Conservation (phyloP, 2,888 invertebrate genomes). For the Clunio marinus region DNA sequence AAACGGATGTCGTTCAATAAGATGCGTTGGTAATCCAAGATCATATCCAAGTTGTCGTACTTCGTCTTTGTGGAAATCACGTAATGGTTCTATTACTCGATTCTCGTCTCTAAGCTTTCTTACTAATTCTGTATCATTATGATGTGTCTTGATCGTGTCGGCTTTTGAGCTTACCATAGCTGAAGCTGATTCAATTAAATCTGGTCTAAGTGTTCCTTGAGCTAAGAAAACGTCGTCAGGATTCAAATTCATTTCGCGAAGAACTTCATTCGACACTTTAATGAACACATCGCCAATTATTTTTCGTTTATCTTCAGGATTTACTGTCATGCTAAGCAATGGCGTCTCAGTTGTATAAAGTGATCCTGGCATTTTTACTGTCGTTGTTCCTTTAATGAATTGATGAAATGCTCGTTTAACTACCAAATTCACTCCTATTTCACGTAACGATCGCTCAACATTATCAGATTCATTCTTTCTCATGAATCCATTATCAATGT, state of each 20-base stretch:
- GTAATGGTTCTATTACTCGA: slow-evolving; percentile 93
- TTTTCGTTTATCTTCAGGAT: slow-evolving; percentile 96
- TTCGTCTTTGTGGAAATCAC: slow-evolving; percentile 99
- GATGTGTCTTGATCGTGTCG: slow-evolving; percentile 97
- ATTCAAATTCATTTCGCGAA: slow-evolving; percentile 80
- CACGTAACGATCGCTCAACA: slow-evolving; percentile 77
- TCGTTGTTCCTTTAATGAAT: slow-evolving; percentile 78
- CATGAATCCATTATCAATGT: slow-evolving; percentile 99
- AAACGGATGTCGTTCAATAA: slow-evolving; percentile 95
- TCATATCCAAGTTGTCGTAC: slow-evolving; percentile 83
- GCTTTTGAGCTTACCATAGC: slow-evolving; percentile 79
- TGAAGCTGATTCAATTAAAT: slow-evolving; percentile 97
- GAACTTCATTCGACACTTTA: slow-evolving; percentile 80
- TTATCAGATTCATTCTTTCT: slow-evolving; percentile 88
- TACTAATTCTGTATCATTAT: slow-evolving; percentile 96
- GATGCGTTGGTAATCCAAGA: slow-evolving; percentile 77
- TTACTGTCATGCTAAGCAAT: slow-evolving; percentile 77
- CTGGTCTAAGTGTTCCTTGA: slow-evolving; percentile 94
- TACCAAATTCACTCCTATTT: slow-evolving; percentile 76
- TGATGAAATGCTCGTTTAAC: slow-evolving; percentile 68
- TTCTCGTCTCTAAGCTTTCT: slow-evolving; percentile 68
- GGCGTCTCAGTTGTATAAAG: slow-evolving; percentile 61
- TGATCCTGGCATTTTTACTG: slow-evolving; percentile 62
- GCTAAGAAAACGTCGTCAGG: slow-evolving; percentile 89
- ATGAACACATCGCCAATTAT: slow-evolving; percentile 99